A percentile compares a stretch with the other conserved stretches of the same genome.
phyloP scores from a whole-genome alignment of 2,797 vertebrate species.

The Megalops cyprinoides region DNA sequence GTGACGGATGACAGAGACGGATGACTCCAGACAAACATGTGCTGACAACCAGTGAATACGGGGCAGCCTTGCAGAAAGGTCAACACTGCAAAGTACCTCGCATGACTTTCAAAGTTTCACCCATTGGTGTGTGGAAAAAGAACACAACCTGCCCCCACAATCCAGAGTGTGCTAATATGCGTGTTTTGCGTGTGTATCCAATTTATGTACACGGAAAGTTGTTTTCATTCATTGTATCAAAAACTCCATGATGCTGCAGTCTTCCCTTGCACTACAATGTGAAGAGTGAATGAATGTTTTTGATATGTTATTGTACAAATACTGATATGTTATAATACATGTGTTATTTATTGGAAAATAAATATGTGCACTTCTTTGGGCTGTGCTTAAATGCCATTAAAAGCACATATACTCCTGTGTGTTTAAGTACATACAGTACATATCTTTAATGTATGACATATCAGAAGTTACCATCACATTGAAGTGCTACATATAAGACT shows the following conservation, averaged over 20 bases:
- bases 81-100: conserved; percentile 68
- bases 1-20: conserved; percentile 95
- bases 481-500: too few relatives aligned
- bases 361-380: conserved; percentile 26
- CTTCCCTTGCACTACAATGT: not conserved
- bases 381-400: conserved; percentile 29
- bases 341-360: conserved; percentile 18
- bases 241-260: too few relatives aligned
- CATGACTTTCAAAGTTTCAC: conserved; percentile 86
- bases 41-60: conserved; percentile 93
- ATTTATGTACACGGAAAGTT: conserved; percentile 4
- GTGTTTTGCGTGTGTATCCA: conserved; percentile 15
- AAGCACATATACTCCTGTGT: too few relatives aligned
- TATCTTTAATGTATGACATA: not conserved
- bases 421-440: conserved; percentile 39
- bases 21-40: conserved; percentile 87
- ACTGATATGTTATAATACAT: too few relatives aligned
- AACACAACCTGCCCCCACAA: conserved; percentile 18
- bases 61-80: conserved; percentile 96
- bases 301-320: too few relatives aligned
- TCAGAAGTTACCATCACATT: not conserved
- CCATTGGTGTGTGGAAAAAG: conserved; percentile 51
- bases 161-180: conserved; percentile 37
- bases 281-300: not conserved
- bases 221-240: not conserved